phyloP scores from a whole-genome alignment of 2,113 vertebrate genomes.

The Lathamus discolor region DNA sequence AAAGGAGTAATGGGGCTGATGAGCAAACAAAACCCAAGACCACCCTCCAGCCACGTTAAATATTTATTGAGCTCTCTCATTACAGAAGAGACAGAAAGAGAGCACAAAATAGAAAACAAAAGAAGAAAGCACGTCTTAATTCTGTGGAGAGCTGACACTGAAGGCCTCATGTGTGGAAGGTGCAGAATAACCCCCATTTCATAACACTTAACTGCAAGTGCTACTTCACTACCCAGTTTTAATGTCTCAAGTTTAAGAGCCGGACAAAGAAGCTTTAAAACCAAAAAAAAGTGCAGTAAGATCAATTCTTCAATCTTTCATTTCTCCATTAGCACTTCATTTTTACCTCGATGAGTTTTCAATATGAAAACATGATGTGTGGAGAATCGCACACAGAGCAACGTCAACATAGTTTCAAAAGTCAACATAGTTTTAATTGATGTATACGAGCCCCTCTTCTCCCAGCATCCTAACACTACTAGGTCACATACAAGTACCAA shows the following conservation, averaged over 20 bases:
- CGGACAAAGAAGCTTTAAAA: slow-evolving; percentile 10
- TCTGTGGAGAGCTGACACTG: neutral
- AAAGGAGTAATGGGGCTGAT: neutral
- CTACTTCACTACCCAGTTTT: neutral
- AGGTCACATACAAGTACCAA: neutral
- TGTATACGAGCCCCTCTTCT: neutral
- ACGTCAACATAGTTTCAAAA: neutral
- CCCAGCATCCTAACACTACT: neutral
- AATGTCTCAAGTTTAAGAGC: neutral
- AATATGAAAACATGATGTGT: slow-evolving; percentile 30
- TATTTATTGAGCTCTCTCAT: slow-evolving; percentile 48
- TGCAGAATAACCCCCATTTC: neutral
- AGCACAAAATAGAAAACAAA: slow-evolving; percentile 9
- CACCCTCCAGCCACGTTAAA: neutral
- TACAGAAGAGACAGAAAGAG: neutral
- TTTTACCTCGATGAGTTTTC: neutral
- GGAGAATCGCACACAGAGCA: slow-evolving; percentile 13
- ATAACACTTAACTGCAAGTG: neutral
- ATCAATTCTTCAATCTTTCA: neutral
- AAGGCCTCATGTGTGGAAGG: neutral
- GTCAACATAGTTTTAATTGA: neutral
- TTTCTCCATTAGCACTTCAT: neutral
- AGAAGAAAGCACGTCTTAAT: neutral
- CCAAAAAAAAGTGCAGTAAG: neutral
- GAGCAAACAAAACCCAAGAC: neutral